phyloP scores from a whole-genome alignment of 1,140 invertebrate genomes.

The Pseudomyrmex cubaensis region DNA sequence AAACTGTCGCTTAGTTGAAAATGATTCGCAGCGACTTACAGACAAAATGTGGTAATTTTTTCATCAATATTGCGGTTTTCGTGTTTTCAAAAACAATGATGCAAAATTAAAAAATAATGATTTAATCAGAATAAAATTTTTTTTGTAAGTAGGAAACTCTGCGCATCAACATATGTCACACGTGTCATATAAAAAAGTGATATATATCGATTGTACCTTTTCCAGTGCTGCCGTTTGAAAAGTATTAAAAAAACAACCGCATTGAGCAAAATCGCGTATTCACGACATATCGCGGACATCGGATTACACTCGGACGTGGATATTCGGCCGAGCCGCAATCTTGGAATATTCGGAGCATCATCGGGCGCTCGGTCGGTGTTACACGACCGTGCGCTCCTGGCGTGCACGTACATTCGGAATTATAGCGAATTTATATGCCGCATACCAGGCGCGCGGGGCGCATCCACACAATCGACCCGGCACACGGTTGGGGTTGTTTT shows the following conservation, averaged over 20 bases:
- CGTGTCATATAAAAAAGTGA: too few relatives aligned
- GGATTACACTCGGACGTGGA: not conserved
- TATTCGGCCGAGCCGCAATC: constrained; percentile 9
- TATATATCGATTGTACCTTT: not conserved
- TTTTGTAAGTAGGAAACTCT: too few relatives aligned
- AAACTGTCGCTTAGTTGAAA: too few relatives aligned
- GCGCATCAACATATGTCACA: too few relatives aligned
- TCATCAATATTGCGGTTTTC: not conserved
- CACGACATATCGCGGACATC: not conserved
- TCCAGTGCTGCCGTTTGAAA: not conserved
- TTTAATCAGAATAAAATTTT: too few relatives aligned
- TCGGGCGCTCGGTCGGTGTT: not conserved
- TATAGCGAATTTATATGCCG: constrained; percentile 63
- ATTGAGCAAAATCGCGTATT: not conserved
- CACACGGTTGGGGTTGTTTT: constrained; percentile 2
- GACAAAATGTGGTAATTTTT: too few relatives aligned
- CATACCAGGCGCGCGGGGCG: constrained; percentile 68
- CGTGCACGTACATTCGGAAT: constrained; percentile 37
- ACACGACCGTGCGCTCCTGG: constrained; percentile 40
- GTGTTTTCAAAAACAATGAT: not conserved
- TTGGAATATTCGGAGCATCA: constrained; percentile 44
- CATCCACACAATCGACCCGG: constrained; percentile 64
- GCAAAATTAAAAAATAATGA: too few relatives aligned
- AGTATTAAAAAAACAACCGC: not conserved
- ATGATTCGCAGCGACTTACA: too few relatives aligned